Evolutionary conservation across 2,113 vertebrate genomes (phyloP).

Genomic region (Cromileptes altivelis): DNA sequence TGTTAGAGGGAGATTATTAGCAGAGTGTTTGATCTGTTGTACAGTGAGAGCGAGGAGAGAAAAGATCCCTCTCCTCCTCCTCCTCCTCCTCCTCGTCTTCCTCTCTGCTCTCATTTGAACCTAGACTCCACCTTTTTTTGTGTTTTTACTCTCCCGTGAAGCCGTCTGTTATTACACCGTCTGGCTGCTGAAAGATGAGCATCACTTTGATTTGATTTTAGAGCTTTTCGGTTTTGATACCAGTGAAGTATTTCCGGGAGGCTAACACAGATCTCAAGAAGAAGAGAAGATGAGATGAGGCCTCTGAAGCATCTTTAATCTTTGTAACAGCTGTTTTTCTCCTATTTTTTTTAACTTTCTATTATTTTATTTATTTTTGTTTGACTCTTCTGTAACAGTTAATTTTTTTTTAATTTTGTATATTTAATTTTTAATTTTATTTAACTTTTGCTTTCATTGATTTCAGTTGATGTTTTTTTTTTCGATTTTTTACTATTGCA

Average conservation of each 20-base stretch:
- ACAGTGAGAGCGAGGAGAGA: conserved; percentile 11
- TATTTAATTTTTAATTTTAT: not conserved
- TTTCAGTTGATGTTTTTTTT: no score
- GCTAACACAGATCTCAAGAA: not conserved
- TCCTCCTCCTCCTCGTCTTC: conserved; percentile 30
- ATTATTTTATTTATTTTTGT: not conserved
- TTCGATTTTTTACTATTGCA: no score
- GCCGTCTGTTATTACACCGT: not conserved
- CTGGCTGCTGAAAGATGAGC: not conserved
- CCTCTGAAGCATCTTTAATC: not conserved
- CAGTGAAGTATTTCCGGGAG: not conserved
- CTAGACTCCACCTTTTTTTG: not conserved
- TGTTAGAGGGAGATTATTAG: conserved; percentile 30
- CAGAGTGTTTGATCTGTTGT: conserved; percentile 33
- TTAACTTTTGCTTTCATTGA: no score
- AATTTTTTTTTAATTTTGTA: not conserved
- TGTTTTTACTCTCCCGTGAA: not conserved
- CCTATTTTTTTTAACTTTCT: not conserved
- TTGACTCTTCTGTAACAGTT: not conserved
- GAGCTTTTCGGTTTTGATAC: not conserved
- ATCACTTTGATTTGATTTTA: not conserved
- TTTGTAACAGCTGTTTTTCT: not conserved
- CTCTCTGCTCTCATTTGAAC: conserved; percentile 19
- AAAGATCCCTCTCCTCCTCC: not conserved
- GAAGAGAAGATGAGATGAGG: not conserved